phyloP scores from a whole-genome alignment of 2,113 vertebrate species.

The Thermophis baileyi region DNA sequence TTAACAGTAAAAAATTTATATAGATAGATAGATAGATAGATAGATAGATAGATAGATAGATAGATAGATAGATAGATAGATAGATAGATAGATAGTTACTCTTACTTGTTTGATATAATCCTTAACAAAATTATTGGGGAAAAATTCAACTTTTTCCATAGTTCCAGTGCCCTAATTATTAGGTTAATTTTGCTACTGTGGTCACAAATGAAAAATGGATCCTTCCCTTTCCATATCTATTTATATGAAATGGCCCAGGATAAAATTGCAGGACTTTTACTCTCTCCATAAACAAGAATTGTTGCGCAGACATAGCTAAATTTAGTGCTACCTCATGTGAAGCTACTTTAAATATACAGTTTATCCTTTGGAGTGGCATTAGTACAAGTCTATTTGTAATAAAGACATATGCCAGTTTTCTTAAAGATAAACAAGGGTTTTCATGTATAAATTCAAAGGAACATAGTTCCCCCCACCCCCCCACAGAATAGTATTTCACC shows the following conservation, averaged over 20 bases:
- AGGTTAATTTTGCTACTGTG: not conserved
- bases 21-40: too few species aligned
- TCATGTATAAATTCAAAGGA: slow-evolving; percentile 53
- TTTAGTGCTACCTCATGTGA: not conserved
- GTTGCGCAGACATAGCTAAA: not conserved
- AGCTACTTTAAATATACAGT: not conserved
- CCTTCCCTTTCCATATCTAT: not conserved
- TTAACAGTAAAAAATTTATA: too few species aligned
- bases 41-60: too few species aligned
- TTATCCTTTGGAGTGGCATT: not conserved
- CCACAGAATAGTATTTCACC: slow-evolving; percentile 59
- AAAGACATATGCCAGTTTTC: slow-evolving; percentile 52
- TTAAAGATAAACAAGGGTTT: slow-evolving; percentile 54
- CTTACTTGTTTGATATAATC: too few species aligned
- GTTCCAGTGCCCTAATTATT: not conserved
- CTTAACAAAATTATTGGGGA: too few species aligned
- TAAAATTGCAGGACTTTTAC: not conserved
- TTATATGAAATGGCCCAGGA: slow-evolving; percentile 1
- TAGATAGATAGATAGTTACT: too few species aligned
- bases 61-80: too few species aligned
- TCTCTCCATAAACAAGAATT: not conserved
- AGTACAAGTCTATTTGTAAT: not conserved
- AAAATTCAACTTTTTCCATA: not conserved
- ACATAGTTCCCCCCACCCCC: slow-evolving; percentile 52
- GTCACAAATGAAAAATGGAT: not conserved